A percentile compares a stretch with the other conserved stretches of the same genome.
Evolutionary conservation across 2,113 vertebrate genomes (phyloP).

Genomic region (Paraplagusia blochii): DNA sequence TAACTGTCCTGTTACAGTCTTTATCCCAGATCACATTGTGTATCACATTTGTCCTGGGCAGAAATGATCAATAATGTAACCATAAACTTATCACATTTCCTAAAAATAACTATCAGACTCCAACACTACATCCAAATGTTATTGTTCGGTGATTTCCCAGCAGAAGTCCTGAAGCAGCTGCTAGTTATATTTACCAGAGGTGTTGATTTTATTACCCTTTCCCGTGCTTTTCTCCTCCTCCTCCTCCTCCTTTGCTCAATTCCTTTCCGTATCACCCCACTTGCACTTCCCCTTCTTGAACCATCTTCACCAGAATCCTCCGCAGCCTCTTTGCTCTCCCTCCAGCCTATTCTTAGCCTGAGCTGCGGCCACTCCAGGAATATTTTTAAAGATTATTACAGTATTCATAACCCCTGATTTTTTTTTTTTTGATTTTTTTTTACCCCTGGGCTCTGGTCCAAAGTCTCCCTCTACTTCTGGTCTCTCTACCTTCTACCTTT

Average conservation of each 20-base stretch:
- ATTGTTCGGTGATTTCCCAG: background rate
- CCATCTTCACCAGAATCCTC: conserved; percentile 53
- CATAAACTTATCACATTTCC: too few species aligned
- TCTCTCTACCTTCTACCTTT: conserved; percentile 73
- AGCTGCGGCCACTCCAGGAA: conserved; percentile 63
- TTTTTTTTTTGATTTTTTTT: conserved; percentile 75
- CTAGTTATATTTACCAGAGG: conserved; percentile 44
- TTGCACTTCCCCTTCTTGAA: conserved; percentile 12
- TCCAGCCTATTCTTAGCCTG: conserved; percentile 75
- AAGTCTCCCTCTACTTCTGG: conserved; percentile 76
- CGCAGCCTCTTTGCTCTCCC: conserved; percentile 52
- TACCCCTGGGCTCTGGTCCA: conserved; percentile 79
- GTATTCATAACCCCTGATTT: conserved; percentile 80
- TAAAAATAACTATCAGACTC: too few species aligned
- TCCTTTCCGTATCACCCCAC: background rate
- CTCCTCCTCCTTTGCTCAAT: background rate
- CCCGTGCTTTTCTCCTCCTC: conserved; percentile 66
- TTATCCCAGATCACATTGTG: too few species aligned
- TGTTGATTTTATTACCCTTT: conserved; percentile 75
- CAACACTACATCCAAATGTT: too few species aligned
- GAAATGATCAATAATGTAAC: too few species aligned
- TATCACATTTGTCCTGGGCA: too few species aligned
- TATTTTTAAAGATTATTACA: conserved; percentile 82
- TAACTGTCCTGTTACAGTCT: too few species aligned
- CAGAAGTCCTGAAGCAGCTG: conserved; percentile 30